Evolutionary conservation across 2,113 vertebrate genomes (phyloP).

Genomic region (Lasiurus borealis): DNA sequence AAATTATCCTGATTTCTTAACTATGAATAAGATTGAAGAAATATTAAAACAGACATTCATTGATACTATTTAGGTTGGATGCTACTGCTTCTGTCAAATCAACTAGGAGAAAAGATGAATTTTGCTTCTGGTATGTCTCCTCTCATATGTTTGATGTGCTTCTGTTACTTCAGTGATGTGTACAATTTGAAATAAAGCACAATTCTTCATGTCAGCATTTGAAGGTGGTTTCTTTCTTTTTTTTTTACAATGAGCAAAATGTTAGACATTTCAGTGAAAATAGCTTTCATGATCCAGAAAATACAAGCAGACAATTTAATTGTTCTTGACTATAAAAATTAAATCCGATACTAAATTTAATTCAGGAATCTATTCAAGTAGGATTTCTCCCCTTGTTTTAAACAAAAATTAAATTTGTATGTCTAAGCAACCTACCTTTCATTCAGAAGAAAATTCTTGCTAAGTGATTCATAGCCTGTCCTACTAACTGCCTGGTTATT

Average conservation of each 20-base stretch:
- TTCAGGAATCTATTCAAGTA: constrained; percentile 67
- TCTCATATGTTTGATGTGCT: constrained; percentile 40
- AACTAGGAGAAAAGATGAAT: constrained; percentile 49
- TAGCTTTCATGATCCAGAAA: constrained; percentile 78
- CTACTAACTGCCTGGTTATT: background rate
- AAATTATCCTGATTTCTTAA: constrained; percentile 56
- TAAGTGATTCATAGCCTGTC: background rate
- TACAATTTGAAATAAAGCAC: constrained; percentile 72
- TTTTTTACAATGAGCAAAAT: constrained; percentile 69
- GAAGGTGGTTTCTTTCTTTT: constrained; percentile 59
- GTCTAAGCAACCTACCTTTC: constrained; percentile 66
- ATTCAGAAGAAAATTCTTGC: constrained; percentile 52
- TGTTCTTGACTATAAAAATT: constrained; percentile 77
- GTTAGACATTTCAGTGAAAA: constrained; percentile 75
- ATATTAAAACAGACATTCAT: constrained; percentile 50
- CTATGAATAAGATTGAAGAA: constrained; percentile 63
- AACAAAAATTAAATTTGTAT: constrained; percentile 72
- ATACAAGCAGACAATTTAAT: constrained; percentile 74
- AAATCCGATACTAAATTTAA: constrained; percentile 79
- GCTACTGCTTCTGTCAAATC: constrained; percentile 61
- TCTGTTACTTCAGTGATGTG: constrained; percentile 55
- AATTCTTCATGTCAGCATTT: constrained; percentile 75
- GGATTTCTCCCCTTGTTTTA: constrained; percentile 55
- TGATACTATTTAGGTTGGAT: constrained; percentile 62
- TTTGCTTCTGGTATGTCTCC: constrained; percentile 3